phyloP scores from a whole-genome alignment of 1,140 invertebrate genomes.

The Sinonovacula constricta region DNA sequence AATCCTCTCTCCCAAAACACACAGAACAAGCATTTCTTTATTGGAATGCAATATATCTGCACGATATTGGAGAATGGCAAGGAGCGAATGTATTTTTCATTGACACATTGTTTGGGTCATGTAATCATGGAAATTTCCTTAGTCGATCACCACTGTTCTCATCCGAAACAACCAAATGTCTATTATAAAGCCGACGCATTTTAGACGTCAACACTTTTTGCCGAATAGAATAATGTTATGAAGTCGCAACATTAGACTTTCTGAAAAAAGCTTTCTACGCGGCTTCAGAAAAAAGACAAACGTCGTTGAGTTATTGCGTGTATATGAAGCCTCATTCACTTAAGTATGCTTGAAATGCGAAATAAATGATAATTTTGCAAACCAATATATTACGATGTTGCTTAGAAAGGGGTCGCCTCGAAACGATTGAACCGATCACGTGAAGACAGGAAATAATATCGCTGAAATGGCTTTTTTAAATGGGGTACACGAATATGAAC shows the following conservation, averaged over 20 bases:
- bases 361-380: slow-evolving; percentile 36
- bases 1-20: no score
- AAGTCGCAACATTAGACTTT: neutral
- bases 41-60: no score
- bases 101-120: no score
- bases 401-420: slow-evolving; percentile 4
- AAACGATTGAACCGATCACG: slow-evolving; percentile 13
- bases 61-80: no score
- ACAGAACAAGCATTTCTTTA: no score
- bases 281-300: no score
- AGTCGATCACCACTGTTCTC: no score
- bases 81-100: no score
- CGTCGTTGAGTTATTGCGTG: neutral
- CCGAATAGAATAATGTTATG: neutral
- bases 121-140: no score
- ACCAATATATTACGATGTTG: neutral
- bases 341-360: slow-evolving; percentile 23
- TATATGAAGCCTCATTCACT: neutral
- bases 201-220: neutral
- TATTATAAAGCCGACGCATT: neutral
- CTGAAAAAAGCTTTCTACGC: no score
- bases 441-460: slow-evolving; percentile 18
- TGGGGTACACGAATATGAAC: neutral
- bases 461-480: slow-evolving; percentile 23
- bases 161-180: no score